Conservation (phyloP, 2,888 invertebrate species). For the Automeris io region DNA sequence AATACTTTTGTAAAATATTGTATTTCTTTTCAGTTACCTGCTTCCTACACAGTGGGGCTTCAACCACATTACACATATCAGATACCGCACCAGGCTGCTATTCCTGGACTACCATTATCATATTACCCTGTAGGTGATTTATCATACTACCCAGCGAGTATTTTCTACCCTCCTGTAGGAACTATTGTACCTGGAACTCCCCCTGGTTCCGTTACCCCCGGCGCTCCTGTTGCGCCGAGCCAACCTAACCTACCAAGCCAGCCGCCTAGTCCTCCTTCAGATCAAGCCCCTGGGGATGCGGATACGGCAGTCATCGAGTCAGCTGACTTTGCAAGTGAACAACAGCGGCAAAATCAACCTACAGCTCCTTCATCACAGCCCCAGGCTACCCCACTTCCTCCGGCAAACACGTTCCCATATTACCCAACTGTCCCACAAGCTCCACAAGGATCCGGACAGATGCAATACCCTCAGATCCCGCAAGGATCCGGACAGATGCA, state of each 20-base stretch:
- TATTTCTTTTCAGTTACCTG: slow-evolving; percentile 42
- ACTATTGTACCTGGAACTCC: slow-evolving; percentile 26
- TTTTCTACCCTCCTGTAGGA: slow-evolving; percentile 37
- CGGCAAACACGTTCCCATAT: slow-evolving; percentile 25
- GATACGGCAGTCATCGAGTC: slow-evolving; percentile 63
- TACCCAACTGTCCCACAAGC: slow-evolving; percentile 26
- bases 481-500: no score
- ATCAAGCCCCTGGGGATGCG: slow-evolving; percentile 36
- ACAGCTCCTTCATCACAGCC: slow-evolving; percentile 23
- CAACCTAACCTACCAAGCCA: slow-evolving; percentile 13
- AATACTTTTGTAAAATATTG: no score
- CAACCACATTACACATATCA: slow-evolving; percentile 48
- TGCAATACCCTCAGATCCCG: slow-evolving; percentile 25
- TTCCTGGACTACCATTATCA: slow-evolving; percentile 34
- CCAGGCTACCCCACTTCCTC: slow-evolving; percentile 22
- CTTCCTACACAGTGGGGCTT: slow-evolving; percentile 30
- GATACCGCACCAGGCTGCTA: slow-evolving; percentile 34
- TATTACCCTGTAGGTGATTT: slow-evolving; percentile 39
- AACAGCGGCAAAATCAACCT: slow-evolving; percentile 23
- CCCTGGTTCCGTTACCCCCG: slow-evolving; percentile 21
- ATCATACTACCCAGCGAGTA: slow-evolving; percentile 38
- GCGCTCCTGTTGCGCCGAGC: slow-evolving; percentile 18
- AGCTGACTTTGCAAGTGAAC: slow-evolving; percentile 39
- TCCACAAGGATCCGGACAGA: slow-evolving; percentile 22
- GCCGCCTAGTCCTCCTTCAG: slow-evolving; percentile 11